Evolutionary conservation across 2,797 vertebrate species (phyloP).

Genomic region (Rhodeus uyekii): DNA sequence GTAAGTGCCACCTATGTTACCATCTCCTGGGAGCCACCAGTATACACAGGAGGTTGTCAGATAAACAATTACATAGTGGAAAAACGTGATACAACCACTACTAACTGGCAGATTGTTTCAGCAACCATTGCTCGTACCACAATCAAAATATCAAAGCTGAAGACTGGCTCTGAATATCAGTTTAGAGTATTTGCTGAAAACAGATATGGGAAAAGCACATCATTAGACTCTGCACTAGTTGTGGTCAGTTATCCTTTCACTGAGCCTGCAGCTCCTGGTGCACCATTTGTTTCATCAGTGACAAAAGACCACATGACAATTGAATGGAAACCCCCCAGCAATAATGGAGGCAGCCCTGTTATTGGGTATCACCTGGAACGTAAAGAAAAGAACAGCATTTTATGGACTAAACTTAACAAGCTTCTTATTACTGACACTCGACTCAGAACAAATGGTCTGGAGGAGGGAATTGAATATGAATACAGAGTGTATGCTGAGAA

Average conservation of each 20-base stretch:
- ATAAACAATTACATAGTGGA: slow-evolving; percentile 99
- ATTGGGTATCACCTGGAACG: slow-evolving; percentile 95
- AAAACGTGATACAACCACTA: slow-evolving; percentile 95
- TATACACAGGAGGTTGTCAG: slow-evolving; percentile 93
- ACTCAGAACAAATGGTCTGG: slow-evolving; percentile 91
- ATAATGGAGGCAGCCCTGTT: slow-evolving; percentile 93
- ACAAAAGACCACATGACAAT: slow-evolving; percentile 94
- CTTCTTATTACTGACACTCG: slow-evolving; percentile 87
- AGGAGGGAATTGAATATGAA: slow-evolving; percentile 98
- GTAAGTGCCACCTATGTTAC: slow-evolving; percentile 88
- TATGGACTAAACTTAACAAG: slow-evolving; percentile 95
- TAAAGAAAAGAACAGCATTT: slow-evolving; percentile 96
- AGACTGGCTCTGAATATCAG: slow-evolving; percentile 94
- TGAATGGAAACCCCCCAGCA: slow-evolving; percentile 91
- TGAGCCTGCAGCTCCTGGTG: slow-evolving; percentile 83
- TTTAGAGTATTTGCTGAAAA: slow-evolving; percentile 98
- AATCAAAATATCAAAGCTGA: slow-evolving; percentile 92
- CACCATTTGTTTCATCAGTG: slow-evolving; percentile 85
- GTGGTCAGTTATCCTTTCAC: slow-evolving; percentile 94
- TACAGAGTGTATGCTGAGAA: slow-evolving; percentile 98
- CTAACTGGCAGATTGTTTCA: slow-evolving; percentile 93
- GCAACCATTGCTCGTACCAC: slow-evolving; percentile 97
- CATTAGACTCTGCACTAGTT: slow-evolving; percentile 84
- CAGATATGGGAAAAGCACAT: slow-evolving; percentile 92
- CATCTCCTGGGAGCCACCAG: slow-evolving; percentile 93